Base-by-base conservation (phyloP, 92 coral and sea anemone species). In the Paragorgia papillata region DNA sequence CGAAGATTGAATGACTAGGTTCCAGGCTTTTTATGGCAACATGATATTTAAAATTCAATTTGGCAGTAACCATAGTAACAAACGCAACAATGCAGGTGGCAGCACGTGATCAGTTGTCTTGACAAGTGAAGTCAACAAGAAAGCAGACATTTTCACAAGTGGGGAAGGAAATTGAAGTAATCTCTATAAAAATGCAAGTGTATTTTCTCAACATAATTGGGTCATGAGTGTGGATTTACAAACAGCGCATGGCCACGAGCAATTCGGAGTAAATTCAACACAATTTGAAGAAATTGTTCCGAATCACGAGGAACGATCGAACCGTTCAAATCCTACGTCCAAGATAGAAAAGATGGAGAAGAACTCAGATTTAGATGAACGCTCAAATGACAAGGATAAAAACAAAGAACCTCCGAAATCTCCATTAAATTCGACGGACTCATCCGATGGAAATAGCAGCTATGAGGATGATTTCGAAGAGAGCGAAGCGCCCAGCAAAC, bases 381-480 rank as follows among this genome's bases (percentile, higher is more conserved):
- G 19, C 6, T 55, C 75, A 49, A 51, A 59, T 35, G 48, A 49
- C 49, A 39, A 64, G 50, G 64, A 65, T 57, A 30, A 27, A 10
- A 73, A 49, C 20, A 54, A 27, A 57, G 46, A 35, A 56, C 67
- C 30, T 74, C 55, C 6, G 50, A 55, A 53, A 41, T 60, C n/a
- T 53, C n/a, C 30, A 12, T 27, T 13, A 66, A 54, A 75, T 18
- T 19, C 12, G 26, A 19, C 65, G 57, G 21, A 28, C 40, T 62
- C 63, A 57, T 56, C 56, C 1, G 43, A 14, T 27, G 56, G 63
- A 73, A 27, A 41, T 9, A 22, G 41, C 37, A 93, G 95, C 61
- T 93, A 93, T 31, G 97, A 91, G 19, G 97, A 93, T n/a, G 97
- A 93, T 83, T 93, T 93, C 66, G 97, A 93, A 39, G 73, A 64